These are phyloP conservation scores for Centropus bengalensis DNA, from an alignment of 2,113 vertebrate genomes.

Conservation along the genomic window DNA sequence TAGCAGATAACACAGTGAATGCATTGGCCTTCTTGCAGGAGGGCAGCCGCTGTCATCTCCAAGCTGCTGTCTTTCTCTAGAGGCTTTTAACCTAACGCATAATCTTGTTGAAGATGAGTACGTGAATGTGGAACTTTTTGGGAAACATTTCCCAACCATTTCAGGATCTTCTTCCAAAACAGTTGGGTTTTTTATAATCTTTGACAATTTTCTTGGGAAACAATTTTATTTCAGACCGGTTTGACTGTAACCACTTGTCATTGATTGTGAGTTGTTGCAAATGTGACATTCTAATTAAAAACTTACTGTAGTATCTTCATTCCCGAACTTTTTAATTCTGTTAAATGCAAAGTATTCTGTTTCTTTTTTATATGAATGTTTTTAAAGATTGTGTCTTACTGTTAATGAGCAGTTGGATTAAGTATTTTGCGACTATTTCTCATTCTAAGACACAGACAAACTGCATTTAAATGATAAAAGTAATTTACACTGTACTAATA, in stretches of 20 bases:
- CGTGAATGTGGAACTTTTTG: not conserved
- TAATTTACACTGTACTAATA: not conserved
- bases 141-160: not conserved
- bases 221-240: not conserved
- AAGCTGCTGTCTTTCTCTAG: not conserved
- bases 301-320: not conserved
- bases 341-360: not conserved
- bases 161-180: not conserved
- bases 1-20: not conserved
- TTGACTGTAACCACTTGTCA: not conserved
- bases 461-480: not conserved
- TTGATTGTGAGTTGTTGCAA: not conserved
- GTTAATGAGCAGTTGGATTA: not conserved
- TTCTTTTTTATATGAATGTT: not conserved
- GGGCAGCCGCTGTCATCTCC: not conserved
- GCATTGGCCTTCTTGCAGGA: not conserved
- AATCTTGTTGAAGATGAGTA: not conserved
- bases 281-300: not conserved
- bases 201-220: not conserved
- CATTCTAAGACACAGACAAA: not conserved
- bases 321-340: not conserved
- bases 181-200: not conserved
- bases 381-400: not conserved
- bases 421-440: not conserved
- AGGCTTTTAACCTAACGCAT: not conserved